These are phyloP conservation scores for Pheosia tremula DNA, from an alignment of 2,888 invertebrate genomes.

Conservation along the genomic window DNA sequence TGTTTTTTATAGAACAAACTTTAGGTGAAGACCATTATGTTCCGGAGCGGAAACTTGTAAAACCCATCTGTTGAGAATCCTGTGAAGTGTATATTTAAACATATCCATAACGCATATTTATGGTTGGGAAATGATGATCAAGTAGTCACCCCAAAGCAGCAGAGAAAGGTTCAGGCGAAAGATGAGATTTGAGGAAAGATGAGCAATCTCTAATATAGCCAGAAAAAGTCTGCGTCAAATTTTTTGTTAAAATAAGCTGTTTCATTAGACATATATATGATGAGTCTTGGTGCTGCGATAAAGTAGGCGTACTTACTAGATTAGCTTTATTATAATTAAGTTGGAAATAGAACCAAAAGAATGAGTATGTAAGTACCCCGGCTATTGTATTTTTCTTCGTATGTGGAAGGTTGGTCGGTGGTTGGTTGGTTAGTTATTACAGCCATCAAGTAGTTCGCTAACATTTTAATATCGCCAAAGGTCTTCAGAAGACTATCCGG, in stretches of 20 bases:
- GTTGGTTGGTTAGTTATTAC: too few species aligned
- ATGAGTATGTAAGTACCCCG: too few species aligned
- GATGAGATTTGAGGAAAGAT: neutral
- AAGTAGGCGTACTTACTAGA: neutral
- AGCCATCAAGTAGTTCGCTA: too few species aligned
- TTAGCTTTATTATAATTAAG: too few species aligned
- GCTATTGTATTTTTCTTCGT: too few species aligned
- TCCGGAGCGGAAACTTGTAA: neutral
- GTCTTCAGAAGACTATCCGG: too few species aligned
- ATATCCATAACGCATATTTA: neutral
- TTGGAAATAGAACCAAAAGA: too few species aligned
- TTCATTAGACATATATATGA: neutral
- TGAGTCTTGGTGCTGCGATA: neutral
- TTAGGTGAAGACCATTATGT: neutral
- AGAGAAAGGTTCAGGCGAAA: neutral
- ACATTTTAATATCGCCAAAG: too few species aligned
- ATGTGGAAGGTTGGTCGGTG: too few species aligned
- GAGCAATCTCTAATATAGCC: neutral
- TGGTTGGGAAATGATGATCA: neutral
- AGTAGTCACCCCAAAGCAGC: neutral
- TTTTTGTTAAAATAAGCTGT: neutral
- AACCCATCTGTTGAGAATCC: neutral
- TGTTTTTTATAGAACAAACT: conserved; percentile 11
- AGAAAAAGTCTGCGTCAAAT: neutral
- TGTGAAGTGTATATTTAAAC: neutral